These are phyloP conservation scores for Yponomeuta evonymella DNA, from an alignment of 2,888 invertebrate species.

Conservation along the genomic window DNA sequence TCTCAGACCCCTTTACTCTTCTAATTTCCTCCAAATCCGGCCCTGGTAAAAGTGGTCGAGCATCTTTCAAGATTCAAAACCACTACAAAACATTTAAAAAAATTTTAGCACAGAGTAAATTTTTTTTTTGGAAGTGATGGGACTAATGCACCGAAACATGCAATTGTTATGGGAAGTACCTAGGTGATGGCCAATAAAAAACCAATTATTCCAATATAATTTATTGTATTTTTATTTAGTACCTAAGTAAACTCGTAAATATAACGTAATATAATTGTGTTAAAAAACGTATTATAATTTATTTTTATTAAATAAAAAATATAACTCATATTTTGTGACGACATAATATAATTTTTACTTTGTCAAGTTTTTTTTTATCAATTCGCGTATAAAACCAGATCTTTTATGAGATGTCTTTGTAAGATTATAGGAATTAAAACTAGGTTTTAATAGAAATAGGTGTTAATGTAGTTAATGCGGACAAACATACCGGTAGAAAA, in stretches of 20 bases:
- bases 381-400: constrained; percentile 13
- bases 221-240: constrained; percentile 55
- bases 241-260: constrained; percentile 49
- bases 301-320: constrained; percentile 20
- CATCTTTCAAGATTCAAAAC: no score
- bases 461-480: constrained; percentile 20
- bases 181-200: background rate
- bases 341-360: constrained; percentile 15
- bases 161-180: background rate
- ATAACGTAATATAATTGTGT: constrained; percentile 59
- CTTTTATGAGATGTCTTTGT: constrained; percentile 14
- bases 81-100: no score
- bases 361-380: constrained; percentile 5
- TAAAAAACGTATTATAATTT: constrained; percentile 34
- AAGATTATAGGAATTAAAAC: constrained; percentile 7
- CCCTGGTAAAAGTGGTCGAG: no score
- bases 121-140: constrained; percentile 16
- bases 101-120: background rate
- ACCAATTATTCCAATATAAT: constrained; percentile 43
- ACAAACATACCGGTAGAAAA: constrained; percentile 14
- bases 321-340: constrained; percentile 17
- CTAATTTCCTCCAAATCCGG: no score
- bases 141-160: no score
- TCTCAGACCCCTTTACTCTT: no score
- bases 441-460: constrained; percentile 26